Evolutionary conservation across 2,888 invertebrate genomes (phyloP).

Genomic region (Nymphalis c-album): DNA sequence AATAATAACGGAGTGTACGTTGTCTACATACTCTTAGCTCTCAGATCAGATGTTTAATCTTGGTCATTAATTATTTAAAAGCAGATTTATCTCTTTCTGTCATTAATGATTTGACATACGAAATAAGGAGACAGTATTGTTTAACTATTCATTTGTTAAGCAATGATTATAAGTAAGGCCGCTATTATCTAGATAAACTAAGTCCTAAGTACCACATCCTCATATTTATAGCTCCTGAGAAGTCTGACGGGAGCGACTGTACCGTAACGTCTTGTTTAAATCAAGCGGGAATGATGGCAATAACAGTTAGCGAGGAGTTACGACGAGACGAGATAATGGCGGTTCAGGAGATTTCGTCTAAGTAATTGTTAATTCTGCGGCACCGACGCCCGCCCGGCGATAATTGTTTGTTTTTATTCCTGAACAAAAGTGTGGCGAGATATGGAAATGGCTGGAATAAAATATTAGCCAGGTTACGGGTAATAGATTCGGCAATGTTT

Average conservation of each 20-base stretch:
- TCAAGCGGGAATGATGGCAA: constrained; percentile 75
- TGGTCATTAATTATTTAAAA: too few relatives aligned
- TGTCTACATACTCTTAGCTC: too few relatives aligned
- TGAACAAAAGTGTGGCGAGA: constrained; percentile 4
- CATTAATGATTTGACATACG: too few relatives aligned
- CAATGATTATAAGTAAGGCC: neutral
- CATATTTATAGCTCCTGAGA: constrained; percentile 14
- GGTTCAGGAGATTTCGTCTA: constrained; percentile 65
- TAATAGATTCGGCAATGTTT: neutral
- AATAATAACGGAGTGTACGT: too few relatives aligned
- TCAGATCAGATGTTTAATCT: too few relatives aligned
- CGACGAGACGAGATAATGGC: constrained; percentile 67
- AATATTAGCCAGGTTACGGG: constrained; percentile 1
- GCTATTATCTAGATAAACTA: neutral
- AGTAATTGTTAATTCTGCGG: constrained; percentile 75
- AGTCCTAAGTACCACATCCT: constrained; percentile 20
- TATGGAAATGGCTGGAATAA: constrained; percentile 16
- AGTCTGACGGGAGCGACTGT: constrained; percentile 46
- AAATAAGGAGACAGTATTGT: too few relatives aligned
- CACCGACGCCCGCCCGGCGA: constrained; percentile 49
- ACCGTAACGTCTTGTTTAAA: constrained; percentile 74
- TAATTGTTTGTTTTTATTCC: constrained; percentile 69
- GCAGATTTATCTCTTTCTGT: too few relatives aligned
- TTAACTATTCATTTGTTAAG: too few relatives aligned
- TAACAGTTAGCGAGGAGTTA: constrained; percentile 74